Percentiles rank a stretch among this genome's conserved stretches.
phyloP scores from a whole-genome alignment of 2,797 vertebrate species.

The Parauchenoglanis punctatus region DNA sequence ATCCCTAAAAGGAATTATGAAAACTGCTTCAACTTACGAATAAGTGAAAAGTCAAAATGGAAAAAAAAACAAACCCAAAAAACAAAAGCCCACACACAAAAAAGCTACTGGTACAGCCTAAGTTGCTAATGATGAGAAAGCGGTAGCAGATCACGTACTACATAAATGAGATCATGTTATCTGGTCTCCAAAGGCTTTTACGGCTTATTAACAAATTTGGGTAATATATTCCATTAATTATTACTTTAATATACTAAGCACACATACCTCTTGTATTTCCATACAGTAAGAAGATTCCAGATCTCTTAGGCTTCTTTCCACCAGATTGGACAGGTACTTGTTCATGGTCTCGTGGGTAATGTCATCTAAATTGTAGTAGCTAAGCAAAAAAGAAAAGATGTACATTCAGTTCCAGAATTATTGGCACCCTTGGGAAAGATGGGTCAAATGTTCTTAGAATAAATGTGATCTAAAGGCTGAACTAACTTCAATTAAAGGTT shows the following conservation, averaged over 20 bases:
- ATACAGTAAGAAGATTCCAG: slow-evolving; percentile 93
- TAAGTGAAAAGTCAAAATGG: background rate
- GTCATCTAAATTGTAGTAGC: slow-evolving; percentile 93
- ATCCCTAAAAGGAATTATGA: background rate
- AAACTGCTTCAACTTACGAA: background rate
- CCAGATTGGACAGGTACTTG: slow-evolving; percentile 89
- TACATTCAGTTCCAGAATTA: background rate
- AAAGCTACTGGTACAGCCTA: background rate
- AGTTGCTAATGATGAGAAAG: background rate
- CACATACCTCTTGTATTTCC: slow-evolving; percentile 87
- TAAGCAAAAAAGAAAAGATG: slow-evolving; percentile 60
- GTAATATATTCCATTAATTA: slow-evolving; percentile 8
- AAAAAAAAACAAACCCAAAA: background rate
- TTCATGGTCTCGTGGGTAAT: slow-evolving; percentile 89
- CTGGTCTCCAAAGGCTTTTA: background rate
- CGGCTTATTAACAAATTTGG: background rate
- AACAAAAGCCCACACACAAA: background rate
- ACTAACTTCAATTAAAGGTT: background rate
- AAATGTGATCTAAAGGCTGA: background rate
- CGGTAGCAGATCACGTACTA: slow-evolving; percentile 10
- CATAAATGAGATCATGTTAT: slow-evolving; percentile 14
- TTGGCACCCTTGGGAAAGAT: background rate
- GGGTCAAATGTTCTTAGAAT: background rate
- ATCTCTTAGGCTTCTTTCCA: slow-evolving; percentile 88
- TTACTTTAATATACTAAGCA: slow-evolving; percentile 5